Base-by-base conservation (phyloP, 2,113 vertebrate species). In the western clawed frog (Xenopus tropicalis) region DNA sequence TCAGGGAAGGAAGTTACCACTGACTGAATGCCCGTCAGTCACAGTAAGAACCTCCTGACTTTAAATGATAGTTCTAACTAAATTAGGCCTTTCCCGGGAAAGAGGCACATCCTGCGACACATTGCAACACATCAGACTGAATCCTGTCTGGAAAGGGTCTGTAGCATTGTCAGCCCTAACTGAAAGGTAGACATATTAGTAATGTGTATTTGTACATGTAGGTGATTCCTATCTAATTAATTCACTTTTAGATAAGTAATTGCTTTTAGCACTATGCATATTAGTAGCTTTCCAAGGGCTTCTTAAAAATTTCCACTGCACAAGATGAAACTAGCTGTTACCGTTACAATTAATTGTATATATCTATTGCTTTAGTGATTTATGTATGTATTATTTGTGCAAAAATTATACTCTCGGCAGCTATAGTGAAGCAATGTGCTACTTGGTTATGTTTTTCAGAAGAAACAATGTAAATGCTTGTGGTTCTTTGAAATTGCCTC, bases 401-500 rank as follows among this genome's bases (percentile, higher is more conserved):
- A 29, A 6, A 37, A 6, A 37, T 37, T 37, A 29, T 3, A 37
- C 29, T 37, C 6, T 37, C 6, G 6, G 29, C 29, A 37, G 29
- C 29, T 37, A 7, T 37, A 37, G 29, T 37, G 6, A 37, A 37
- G 10, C 29, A 37, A 3, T 37, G 6, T 37, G 10, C 6, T 37
- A 37, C 10, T 37, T 9, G 6, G 29, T 37, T 37, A 7, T 29
- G 29, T 37, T 37, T 37, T 37, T 48, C 14, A 10, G 6, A 11
- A 3, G 11, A 48, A 48, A 48, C 6, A 48, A 13, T 48, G 14
- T 3, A 8, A 61, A 77, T 69, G 44, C 37, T 0, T 81, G 85
- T 85, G 88, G 86, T 92, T 74, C 77, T 80, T 44, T 1, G 44
- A 10, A 78, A 76, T 69, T 1, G 76, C 93, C 96, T 96, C 91